These are phyloP conservation scores for Neoaliturus tenellus DNA, from an alignment of 2,888 invertebrate genomes.

Conservation along the genomic window DNA sequence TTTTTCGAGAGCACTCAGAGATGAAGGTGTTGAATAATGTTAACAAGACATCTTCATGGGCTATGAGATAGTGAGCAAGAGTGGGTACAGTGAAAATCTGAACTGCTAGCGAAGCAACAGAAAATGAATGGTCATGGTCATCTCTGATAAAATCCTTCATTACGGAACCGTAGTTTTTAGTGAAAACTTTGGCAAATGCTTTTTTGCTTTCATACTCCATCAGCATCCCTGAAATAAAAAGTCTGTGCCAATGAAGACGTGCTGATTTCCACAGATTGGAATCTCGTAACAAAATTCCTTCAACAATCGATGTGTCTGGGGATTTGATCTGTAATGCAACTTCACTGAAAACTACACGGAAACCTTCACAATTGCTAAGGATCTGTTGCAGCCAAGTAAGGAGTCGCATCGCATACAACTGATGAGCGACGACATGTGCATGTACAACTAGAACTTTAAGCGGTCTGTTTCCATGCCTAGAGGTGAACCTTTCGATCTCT, in stretches of 20 bases:
- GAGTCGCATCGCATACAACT: slow-evolving; percentile 93
- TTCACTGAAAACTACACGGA: slow-evolving; percentile 86
- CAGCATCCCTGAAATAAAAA: slow-evolving; percentile 97
- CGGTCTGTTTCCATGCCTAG: slow-evolving; percentile 84
- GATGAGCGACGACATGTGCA: slow-evolving; percentile 94
- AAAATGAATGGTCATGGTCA: slow-evolving; percentile 98
- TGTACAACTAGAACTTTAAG: slow-evolving; percentile 94
- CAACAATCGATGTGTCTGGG: slow-evolving; percentile 77
- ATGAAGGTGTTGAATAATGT: slow-evolving; percentile 93
- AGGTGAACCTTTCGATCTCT: slow-evolving; percentile 89
- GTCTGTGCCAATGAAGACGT: slow-evolving; percentile 94
- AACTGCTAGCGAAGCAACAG: slow-evolving; percentile 95
- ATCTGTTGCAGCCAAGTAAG: slow-evolving; percentile 94
- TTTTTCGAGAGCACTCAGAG: slow-evolving; percentile 88
- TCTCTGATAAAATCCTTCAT: slow-evolving; percentile 96
- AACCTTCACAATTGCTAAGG: slow-evolving; percentile 85
- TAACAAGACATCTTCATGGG: slow-evolving; percentile 92
- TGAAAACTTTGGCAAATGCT: slow-evolving; percentile 90
- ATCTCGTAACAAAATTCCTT: slow-evolving; percentile 87
- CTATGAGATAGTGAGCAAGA: slow-evolving; percentile 92
- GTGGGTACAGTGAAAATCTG: slow-evolving; percentile 98
- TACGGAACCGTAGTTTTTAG: slow-evolving; percentile 88
- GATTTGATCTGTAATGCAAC: slow-evolving; percentile 77
- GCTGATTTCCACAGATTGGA: slow-evolving; percentile 97
- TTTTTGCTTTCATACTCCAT: slow-evolving; percentile 97